Percentiles rank a stretch among this genome's conserved stretches.
Conservation (phyloP, 2,888 invertebrate species). For the Xylota sylvarum region DNA sequence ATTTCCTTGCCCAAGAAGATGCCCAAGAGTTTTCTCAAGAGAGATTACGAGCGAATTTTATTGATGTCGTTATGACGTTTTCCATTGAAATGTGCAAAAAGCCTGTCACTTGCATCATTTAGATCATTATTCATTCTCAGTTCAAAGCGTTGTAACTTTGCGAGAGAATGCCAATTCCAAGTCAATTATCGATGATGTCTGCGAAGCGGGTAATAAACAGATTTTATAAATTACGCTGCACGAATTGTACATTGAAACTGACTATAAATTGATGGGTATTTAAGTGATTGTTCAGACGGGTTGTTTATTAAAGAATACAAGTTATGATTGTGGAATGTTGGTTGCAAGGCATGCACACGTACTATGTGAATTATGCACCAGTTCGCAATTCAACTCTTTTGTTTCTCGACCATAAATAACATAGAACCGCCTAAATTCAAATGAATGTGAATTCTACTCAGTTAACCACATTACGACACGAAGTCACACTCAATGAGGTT, state of each 20-base stretch:
- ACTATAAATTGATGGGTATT: conserved; percentile 44
- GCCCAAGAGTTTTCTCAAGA: background rate
- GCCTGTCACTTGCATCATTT: conserved; percentile 68
- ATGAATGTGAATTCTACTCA: conserved; percentile 11
- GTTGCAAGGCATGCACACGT: too few relatives aligned
- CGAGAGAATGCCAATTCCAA: conserved; percentile 69
- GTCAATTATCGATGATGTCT: conserved; percentile 71
- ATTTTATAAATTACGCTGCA: conserved; percentile 50
- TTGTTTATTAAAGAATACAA: conserved; percentile 36
- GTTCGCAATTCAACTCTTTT: conserved; percentile 69
- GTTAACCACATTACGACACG: background rate
- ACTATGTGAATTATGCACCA: background rate
- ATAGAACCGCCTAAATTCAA: background rate
- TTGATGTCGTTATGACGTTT: conserved; percentile 76
- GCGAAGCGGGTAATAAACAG: conserved; percentile 62
- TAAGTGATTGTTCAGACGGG: conserved; percentile 41
- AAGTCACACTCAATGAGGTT: conserved; percentile 12
- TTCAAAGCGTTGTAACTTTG: conserved; percentile 51
- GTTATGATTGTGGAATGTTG: conserved; percentile 41
- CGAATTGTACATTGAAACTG: conserved; percentile 36
- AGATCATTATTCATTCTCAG: conserved; percentile 62
- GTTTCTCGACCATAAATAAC: conserved; percentile 26
- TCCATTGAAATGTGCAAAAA: conserved; percentile 69
- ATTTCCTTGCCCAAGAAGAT: conserved; percentile 43
- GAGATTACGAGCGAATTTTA: conserved; percentile 68